Evolutionary conservation across 2,113 vertebrate species (phyloP), one percentile per base, ranked within the genome.

Genomic region (Leptodactylus fuscus): DNA sequence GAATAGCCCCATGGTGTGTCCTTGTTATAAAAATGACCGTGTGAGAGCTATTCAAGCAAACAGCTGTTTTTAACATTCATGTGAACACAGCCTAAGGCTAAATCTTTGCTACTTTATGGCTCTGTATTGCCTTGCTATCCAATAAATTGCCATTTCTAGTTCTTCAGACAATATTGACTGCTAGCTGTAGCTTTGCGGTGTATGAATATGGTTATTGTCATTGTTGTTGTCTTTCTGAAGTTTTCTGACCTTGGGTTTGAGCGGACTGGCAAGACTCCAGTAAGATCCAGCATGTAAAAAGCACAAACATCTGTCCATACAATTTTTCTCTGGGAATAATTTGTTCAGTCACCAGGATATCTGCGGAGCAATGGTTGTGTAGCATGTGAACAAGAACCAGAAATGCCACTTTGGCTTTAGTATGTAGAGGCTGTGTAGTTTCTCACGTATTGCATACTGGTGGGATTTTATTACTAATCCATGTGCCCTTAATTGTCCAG

Each of bases 231-330:
- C 48, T 78, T 55, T 53, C 5, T 18, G 73, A 20, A 29, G 22
- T 36, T 24, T 60, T 44, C n/a, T 55, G 34, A 62, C 38, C 15
- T 49, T 60, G n/a, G 36, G 74, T 77, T 24, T n/a, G 15, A 44
- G 32, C 70, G 7, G 12, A 22, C 32, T 55, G 75, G 75, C 27
- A 20, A 16, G 38, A 11, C 79, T 18, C 83, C 83, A 70, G 27
- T 29, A 15, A 44, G 46, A 79, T 20, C 48, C 32, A 41, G 11
- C 44, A 48, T 70, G 38, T 78, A 62, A 85, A 71, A 85, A 71
- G 75, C 36, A 49, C 74, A 46, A 79, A 80, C 83, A 85, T 85
- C 75, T 85, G 83, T 80, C 75, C 46, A 70, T 55, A 10, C 41
- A 58, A 69, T 22, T 15, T 65, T 85, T 58, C 75, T 70, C 75